Evolutionary conservation across 1,140 invertebrate species (phyloP).

Genomic region (Drosophila arawakana): DNA sequence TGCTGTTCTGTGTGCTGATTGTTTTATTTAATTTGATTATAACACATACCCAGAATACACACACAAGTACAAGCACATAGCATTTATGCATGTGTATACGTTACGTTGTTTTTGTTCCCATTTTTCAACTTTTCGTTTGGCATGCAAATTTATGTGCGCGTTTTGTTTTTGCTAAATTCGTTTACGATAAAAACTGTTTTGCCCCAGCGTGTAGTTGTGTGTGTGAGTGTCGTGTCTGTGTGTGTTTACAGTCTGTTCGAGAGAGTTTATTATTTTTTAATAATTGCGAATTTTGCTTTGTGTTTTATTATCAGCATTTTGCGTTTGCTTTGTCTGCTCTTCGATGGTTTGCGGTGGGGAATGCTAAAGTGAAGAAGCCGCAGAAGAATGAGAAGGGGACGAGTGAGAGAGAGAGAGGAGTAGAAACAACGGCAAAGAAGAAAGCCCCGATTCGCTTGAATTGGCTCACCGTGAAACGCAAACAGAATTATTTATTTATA

Average conservation of each 20-base stretch:
- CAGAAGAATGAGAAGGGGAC: no score
- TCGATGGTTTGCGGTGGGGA: slow-evolving; percentile 14
- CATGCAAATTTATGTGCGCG: slow-evolving; percentile 64
- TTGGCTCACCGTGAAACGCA: slow-evolving; percentile 54
- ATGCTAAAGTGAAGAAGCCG: slow-evolving; percentile 1
- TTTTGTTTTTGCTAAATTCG: slow-evolving; percentile 44
- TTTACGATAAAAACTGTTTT: slow-evolving; percentile 40
- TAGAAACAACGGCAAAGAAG: slow-evolving; percentile 38
- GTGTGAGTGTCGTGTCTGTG: slow-evolving; percentile 15
- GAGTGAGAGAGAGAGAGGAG: background rate
- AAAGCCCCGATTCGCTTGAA: slow-evolving; percentile 74
- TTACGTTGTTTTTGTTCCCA: slow-evolving; percentile 50
- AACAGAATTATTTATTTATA: slow-evolving; percentile 66
- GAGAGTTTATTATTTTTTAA: slow-evolving; percentile 69
- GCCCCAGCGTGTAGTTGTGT: background rate
- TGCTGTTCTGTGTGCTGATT: slow-evolving; percentile 20
- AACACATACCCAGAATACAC: background rate
- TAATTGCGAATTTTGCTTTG: slow-evolving; percentile 66
- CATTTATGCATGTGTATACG: slow-evolving; percentile 1
- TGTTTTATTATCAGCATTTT: slow-evolving; percentile 73
- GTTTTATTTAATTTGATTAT: slow-evolving; percentile 26
- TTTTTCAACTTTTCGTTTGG: slow-evolving; percentile 48
- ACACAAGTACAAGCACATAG: background rate
- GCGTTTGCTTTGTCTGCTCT: slow-evolving; percentile 42
- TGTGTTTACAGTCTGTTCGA: slow-evolving; percentile 3